Base-by-base conservation (phyloP, 2,888 invertebrate species). In the Mythimna vitellina region DNA sequence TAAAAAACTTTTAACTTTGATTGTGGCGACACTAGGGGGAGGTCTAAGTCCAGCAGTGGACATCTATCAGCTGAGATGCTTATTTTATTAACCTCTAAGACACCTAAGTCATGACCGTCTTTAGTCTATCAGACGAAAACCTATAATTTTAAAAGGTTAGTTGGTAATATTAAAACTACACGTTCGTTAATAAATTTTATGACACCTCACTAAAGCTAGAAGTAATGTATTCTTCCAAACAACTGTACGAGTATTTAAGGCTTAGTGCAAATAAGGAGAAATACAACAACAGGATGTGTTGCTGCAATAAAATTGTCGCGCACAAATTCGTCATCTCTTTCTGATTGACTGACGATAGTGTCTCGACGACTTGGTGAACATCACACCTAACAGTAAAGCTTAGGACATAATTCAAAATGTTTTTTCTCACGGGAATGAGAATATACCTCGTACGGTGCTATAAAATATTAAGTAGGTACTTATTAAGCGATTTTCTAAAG, bases 401-500 rank as follows among this genome's bases (percentile, higher is more conserved):
- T n/a, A n/a, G 8, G 6, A 14, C 54, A 20, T 32, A 49, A 4
- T 22, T 3, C 1, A 53, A 51, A 54, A 14, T 5, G 32, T 25
- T 20, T 60, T 17, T 35, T 46, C 42, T 17, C 46, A 17, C n/a
- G 46, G n/a, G 12, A 54, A 70, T 46, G 46, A 7, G 25, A 70
- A 54, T 70, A 60, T 54, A 14, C 5, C 8, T 1, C 29, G 9
- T n/a, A 58, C 3, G 22, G 51, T 60, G 12, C 51, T 20, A 60
- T 69, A 70, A 69, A 71, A 71, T 12, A 51, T 51, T 58, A 51
- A 42, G 22, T 25, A 42, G 51, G 20, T 25, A 42, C 58, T 58
- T 29, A 38, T 49, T 29, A 38, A n/a, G n/a, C 7, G 0, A 53
- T 20, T 66, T 54, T 42, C 2, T 46, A 7, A 10, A 10, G n/a